These are phyloP conservation scores for Menidia menidia DNA, from an alignment of 2,797 vertebrate genomes.

Conservation along the genomic window DNA sequence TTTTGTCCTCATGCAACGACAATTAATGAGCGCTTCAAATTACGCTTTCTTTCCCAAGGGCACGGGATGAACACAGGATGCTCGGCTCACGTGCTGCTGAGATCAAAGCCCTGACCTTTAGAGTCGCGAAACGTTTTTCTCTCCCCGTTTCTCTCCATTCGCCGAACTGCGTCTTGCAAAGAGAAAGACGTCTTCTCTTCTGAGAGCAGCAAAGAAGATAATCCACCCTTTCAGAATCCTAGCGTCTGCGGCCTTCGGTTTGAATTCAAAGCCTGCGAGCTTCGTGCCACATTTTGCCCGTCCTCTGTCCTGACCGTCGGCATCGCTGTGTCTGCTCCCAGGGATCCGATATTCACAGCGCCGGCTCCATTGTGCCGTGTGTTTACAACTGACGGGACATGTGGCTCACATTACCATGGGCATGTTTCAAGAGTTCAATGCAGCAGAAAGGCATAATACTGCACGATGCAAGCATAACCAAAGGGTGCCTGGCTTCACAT, in stretches of 20 bases:
- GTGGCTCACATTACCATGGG: conserved; percentile 33
- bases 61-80: not conserved
- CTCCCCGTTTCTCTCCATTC: conserved; percentile 11
- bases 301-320: conserved; percentile 16
- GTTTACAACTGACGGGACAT: conserved; percentile 41
- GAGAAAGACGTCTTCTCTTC: conserved; percentile 28
- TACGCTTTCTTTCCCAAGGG: not conserved
- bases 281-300: conserved; percentile 26
- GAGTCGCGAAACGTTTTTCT: conserved; percentile 25
- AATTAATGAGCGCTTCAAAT: not conserved
- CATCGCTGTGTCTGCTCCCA: conserved; percentile 4
- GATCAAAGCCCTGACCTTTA: conserved; percentile 13
- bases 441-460: conserved; percentile 27
- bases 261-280: conserved; percentile 28
- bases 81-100: not conserved
- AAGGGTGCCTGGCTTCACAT: conserved; percentile 55
- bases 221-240: conserved; percentile 44
- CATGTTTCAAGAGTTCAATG: conserved; percentile 38
- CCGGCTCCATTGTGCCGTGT: conserved; percentile 12
- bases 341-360: conserved; percentile 24
- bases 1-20: not conserved
- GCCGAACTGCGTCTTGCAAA: conserved; percentile 5
- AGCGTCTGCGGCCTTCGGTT: conserved; percentile 36
- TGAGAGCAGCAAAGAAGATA: conserved; percentile 34
- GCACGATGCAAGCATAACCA: conserved; percentile 52